Evolutionary conservation across 2,888 invertebrate species (phyloP).

Genomic region (Cybosia mesomella): DNA sequence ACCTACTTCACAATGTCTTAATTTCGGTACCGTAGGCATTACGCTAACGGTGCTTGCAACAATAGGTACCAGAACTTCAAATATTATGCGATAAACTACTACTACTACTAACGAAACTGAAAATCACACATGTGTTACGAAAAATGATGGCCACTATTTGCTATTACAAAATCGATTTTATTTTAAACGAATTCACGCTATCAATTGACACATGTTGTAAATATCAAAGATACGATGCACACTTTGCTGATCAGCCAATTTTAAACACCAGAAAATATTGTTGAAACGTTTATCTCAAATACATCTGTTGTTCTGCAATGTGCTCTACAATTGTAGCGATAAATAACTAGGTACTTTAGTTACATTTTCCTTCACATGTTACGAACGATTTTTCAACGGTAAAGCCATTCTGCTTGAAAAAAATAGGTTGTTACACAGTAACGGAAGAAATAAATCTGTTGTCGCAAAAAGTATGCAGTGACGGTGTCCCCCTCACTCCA

Average conservation of each 20-base stretch:
- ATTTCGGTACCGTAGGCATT: not conserved
- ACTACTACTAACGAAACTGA: not conserved
- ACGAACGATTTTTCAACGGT: slow-evolving; percentile 42
- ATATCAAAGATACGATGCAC: slow-evolving; percentile 33
- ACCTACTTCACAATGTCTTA: not conserved
- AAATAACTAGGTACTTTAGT: slow-evolving; percentile 10
- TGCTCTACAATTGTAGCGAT: slow-evolving; percentile 30
- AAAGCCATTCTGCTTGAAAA: slow-evolving; percentile 45
- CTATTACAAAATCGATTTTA: not conserved
- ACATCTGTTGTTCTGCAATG: slow-evolving; percentile 40
- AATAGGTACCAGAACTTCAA: not conserved
- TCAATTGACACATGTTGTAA: slow-evolving; percentile 34
- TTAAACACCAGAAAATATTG: slow-evolving; percentile 46
- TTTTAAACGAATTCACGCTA: slow-evolving; percentile 18
- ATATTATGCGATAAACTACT: not conserved
- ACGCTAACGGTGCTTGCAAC: not conserved
- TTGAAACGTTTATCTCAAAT: slow-evolving; percentile 52
- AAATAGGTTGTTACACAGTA: slow-evolving; percentile 50
- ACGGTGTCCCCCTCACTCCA: slow-evolving; percentile 45
- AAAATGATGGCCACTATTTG: not conserved
- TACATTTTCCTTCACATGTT: slow-evolving; percentile 43
- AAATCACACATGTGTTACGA: not conserved
- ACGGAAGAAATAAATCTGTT: slow-evolving; percentile 70
- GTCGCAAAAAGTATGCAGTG: slow-evolving; percentile 60
- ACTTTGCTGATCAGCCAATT: slow-evolving; percentile 21